Evolutionary conservation across 1,140 invertebrate species (phyloP), one percentile per base, ranked within the genome.

Genomic region (Coenobita brevimanus): DNA sequence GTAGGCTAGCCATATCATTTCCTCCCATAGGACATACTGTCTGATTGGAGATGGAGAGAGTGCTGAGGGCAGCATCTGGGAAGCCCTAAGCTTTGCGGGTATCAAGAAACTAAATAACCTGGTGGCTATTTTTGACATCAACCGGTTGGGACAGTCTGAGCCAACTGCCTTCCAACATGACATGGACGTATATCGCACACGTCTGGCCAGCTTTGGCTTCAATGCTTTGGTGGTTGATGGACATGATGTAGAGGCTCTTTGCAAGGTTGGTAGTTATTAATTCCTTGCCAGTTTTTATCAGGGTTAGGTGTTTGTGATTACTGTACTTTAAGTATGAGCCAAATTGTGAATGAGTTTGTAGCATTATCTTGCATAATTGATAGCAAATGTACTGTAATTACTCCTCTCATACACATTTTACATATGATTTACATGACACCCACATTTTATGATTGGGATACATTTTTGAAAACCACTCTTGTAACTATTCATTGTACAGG

Each of bases 41-140:
- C 91, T 99, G 46, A 95, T 99, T 89, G 99, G 99, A 69, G 99
- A 99, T 94, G 99, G 99, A 30, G 99, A 99, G 94, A 96, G 97
- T 91, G 98, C 98, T 0, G 99, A 99, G 94, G 99, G 99, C 88
- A 98, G 98, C 21, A 95, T 99, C 88, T 99, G 99, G 99, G 99
- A 99, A 93, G 98, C 98, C 0, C 93, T 99, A 62, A 95, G 98
- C 91, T 99, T 99, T 93, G 97, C 98, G 60, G 96, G 96, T 73
- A 94, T 96, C 92, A 99, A 99, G 93, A 97, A 98, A 83, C 94
- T 99, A 41, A 98, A 99, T 93, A 99, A 99, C 94, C 94, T 99
- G 3, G 97, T 97, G 75, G 97, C 97, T 24, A 97, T 99, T 91
- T 97, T 99, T 92, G 99, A 99, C 92, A 95, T 99, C 17, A 99